Evolutionary conservation across 1,140 invertebrate species (phyloP), one percentile per base, ranked within the genome.

Genomic region (Psix sp.): DNA sequence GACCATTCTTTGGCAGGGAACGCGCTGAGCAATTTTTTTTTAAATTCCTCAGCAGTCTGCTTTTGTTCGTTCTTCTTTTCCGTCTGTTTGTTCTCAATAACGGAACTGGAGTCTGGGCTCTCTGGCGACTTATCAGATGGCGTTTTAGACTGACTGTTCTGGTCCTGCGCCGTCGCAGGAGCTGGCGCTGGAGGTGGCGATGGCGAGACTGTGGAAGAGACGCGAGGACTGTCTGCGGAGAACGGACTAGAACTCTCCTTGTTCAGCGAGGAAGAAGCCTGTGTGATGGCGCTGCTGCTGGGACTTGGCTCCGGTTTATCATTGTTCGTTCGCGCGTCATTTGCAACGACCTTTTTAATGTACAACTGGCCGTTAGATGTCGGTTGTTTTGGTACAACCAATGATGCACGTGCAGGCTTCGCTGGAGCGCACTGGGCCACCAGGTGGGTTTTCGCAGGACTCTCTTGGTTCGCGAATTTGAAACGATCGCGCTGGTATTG

Each of bases 21-120:
- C 1, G 77, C 79, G 1, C 78, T 78, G 0, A 80, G 11, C 9
- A 84, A 51, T 39, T 62, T 66, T 11, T 83, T 80, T 11, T 83
- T 80, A 14, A 82, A 71, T 13, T 65, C 39, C 5, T 74, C 73
- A 2, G 46, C 45, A 0, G 20, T 10, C 1, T 29, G 10, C 1
- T 65, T 48, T 14, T 54, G 15, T 5, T 65, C 57, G 2, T 57
- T 60, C 26, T 40, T 29, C 14, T 76, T 57, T 0, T 76, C 52
- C 2, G 15, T 11, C 0, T 54, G 7, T 18, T 77, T 74, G 13
- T 52, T 60, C 10, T 66, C 52, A 16, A 82, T 62, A 3, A 80
- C 63, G 0, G 82, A 85, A 43, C 84, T 85, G 0, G 84, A 85
- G 33, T 85, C 84, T 0, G 84, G 84, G 63, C 84, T 85, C 5